Base-by-base conservation (phyloP, 2,888 invertebrate genomes). In the Notodromas monacha region DNA sequence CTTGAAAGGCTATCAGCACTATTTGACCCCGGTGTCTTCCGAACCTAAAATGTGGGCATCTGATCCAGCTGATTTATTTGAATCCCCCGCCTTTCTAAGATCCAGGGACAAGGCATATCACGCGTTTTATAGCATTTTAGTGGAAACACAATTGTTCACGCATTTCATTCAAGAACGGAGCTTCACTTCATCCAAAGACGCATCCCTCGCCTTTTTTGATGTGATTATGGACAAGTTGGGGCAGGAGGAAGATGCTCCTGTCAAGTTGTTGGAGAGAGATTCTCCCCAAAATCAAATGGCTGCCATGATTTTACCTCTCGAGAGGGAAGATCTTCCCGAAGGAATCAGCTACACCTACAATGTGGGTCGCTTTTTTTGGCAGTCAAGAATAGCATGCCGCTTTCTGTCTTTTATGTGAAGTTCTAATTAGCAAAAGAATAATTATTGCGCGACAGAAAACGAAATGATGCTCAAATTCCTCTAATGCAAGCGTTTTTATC, bases 101-200 rank as follows among this genome's bases (percentile, higher is more conserved):
- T 77, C 77, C 11, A 59, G 81, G 30, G 86, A 86, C 49, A 77
- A 76, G 55, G 65, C 44, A 6, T 50, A 54, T 43, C 49, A 50
- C 34, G 51, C 77, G 45, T 89, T 89, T 57, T 89, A 72, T 54
- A 63, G 64, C 16, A 57, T 74, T 39, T 55, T 86, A 45, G 70
- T 79, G 61, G 68, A 67, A 41, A 92, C 89, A 2, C 89, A 92
- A 54, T 79, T 81, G 72, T 92, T 89, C 54, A 81, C 77, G 38
- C 65, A 86, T 31, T 96, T 99, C 51, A 89, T 99, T 37, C 92
- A 96, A 50, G 96, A 96, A 49, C 61, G 92, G 12, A 86, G 86
- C 39, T 92, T 99, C 52, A 81, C 89, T 1, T 81, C 84, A n/a
- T 89, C 89, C 45, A 77, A 74, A 42, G 89, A 92, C 52, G 77